phyloP scores from a whole-genome alignment of 2,797 vertebrate species.

The Hylomyscus alleni region DNA sequence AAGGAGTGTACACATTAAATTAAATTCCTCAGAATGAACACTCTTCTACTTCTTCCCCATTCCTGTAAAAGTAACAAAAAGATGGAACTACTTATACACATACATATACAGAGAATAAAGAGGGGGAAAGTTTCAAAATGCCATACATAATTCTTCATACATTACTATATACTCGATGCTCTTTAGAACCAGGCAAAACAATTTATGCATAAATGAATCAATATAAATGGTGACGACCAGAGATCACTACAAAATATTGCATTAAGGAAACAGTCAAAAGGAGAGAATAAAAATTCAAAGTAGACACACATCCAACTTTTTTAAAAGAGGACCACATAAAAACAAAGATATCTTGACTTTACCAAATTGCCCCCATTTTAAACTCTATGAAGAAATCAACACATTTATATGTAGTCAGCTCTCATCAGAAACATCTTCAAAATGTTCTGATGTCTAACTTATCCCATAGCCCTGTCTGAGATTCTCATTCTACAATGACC shows the following conservation, averaged over 20 bases:
- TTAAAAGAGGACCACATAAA: neutral
- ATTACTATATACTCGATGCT: neutral
- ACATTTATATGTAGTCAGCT: neutral
- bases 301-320: neutral
- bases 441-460: neutral
- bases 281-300: rapidly evolving
- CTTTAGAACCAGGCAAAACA: neutral
- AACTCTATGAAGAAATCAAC: neutral
- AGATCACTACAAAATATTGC: neutral
- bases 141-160: neutral
- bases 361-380: neutral
- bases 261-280: neutral
- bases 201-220: neutral
- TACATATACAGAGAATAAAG: neutral
- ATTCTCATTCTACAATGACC: neutral
- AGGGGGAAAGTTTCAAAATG: neutral
- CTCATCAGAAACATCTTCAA: neutral
- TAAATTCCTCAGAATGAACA: neutral
- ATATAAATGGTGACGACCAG: rapidly evolving
- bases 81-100: neutral
- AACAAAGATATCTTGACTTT: neutral
- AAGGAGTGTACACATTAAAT: neutral
- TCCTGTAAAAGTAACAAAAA: neutral
- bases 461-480: neutral
- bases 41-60: neutral